phyloP scores from a whole-genome alignment of 2,797 vertebrate species.

The Cuculus canorus region DNA sequence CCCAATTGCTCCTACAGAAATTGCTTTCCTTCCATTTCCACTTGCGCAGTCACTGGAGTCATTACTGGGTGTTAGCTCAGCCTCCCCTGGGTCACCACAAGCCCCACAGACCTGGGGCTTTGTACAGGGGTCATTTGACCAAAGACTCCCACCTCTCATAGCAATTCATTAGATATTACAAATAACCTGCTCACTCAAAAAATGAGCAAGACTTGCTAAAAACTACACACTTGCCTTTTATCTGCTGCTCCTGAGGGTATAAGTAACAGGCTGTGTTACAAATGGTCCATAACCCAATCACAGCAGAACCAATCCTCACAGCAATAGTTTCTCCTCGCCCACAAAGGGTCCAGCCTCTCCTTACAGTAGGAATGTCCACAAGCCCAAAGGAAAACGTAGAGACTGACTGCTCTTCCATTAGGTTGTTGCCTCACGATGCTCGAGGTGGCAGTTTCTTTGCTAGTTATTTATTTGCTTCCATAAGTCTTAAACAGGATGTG shows the following conservation, averaged over 20 bases:
- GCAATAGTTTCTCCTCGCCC: neutral
- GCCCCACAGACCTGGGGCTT: neutral
- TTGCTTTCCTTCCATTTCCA: neutral
- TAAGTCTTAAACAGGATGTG: neutral
- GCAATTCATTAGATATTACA: neutral
- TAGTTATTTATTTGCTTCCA: neutral
- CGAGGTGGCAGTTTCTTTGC: neutral
- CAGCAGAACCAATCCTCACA: neutral
- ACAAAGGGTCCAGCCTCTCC: neutral
- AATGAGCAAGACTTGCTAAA: neutral
- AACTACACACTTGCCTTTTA: neutral
- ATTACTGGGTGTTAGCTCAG: neutral
- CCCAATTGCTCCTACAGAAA: neutral
- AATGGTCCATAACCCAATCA: neutral
- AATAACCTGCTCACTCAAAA: neutral
- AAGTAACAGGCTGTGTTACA: neutral
- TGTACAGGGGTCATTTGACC: neutral
- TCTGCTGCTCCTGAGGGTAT: neutral
- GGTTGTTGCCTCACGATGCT: neutral
- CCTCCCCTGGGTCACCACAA: neutral
- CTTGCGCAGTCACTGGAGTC: neutral
- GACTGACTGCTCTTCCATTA: neutral
- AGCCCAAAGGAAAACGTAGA: neutral
- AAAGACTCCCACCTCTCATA: neutral
- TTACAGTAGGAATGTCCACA: neutral